phyloP scores from a whole-genome alignment of 2,797 vertebrate genomes.

The Lutjanus campechanus region DNA sequence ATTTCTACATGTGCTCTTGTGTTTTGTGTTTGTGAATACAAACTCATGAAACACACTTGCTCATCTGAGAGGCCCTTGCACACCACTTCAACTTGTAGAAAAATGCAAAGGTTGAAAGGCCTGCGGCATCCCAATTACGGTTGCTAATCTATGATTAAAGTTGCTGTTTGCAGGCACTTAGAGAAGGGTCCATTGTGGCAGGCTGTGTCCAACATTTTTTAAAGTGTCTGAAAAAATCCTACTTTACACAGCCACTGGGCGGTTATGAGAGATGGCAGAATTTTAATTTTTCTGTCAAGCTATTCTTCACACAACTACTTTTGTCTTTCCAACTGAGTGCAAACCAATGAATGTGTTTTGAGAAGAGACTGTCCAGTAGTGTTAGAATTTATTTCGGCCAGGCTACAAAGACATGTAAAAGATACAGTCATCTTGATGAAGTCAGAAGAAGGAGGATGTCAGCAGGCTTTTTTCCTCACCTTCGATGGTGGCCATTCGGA shows the following conservation, averaged over 20 bases:
- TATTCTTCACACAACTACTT: not conserved
- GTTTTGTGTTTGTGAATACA: no score
- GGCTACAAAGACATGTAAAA: not conserved
- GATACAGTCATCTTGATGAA: not conserved
- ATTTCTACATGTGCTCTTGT: no score
- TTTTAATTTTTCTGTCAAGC: constrained; percentile 5
- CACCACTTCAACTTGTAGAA: no score
- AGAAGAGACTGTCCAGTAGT: not conserved
- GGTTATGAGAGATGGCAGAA: not conserved
- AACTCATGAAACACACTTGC: no score
- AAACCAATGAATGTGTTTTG: not conserved
- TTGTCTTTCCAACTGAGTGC: not conserved
- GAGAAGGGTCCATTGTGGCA: not conserved
- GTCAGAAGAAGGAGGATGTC: not conserved
- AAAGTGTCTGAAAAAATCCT: not conserved
- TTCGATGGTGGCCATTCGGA: not conserved
- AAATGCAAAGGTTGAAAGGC: no score
- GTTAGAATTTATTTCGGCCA: not conserved
- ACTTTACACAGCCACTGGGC: no score
- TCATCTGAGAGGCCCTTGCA: no score
- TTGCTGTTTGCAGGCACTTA: no score
- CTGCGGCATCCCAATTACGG: no score
- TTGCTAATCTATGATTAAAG: no score
- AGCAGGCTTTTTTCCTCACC: not conserved
- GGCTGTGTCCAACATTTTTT: not conserved